These are phyloP conservation scores for Dinoponera quadriceps DNA, from an alignment of 1,140 invertebrate species.

Conservation along the genomic window DNA sequence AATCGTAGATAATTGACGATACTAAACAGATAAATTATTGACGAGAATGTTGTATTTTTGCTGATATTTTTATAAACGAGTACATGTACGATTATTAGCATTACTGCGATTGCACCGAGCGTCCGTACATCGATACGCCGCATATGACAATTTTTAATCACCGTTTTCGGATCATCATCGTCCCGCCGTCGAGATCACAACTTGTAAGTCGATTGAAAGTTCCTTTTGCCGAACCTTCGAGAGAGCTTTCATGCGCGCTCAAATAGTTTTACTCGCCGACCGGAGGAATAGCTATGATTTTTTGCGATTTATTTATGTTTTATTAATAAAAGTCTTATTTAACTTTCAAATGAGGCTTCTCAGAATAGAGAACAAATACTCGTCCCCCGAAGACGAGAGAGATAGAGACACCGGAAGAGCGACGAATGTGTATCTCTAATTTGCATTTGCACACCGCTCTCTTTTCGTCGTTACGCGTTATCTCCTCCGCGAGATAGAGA, in stretches of 20 bases:
- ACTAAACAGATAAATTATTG: constrained; percentile 47
- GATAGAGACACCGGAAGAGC: neutral
- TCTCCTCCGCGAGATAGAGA: too few relatives aligned
- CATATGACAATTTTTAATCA: constrained; percentile 22
- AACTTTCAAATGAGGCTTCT: constrained; percentile 17
- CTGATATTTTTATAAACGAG: constrained; percentile 67
- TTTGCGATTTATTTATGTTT: constrained; percentile 45
- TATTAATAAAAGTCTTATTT: neutral
- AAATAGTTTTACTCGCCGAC: constrained; percentile 44
- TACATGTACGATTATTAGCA: constrained; percentile 28
- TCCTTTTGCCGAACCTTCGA: constrained; percentile 43
- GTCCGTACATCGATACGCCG: neutral
- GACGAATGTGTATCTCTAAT: constrained; percentile 20
- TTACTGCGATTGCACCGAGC: neutral
- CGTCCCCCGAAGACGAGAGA: too few relatives aligned
- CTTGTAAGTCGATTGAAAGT: constrained; percentile 27
- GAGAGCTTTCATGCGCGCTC: constrained; percentile 47
- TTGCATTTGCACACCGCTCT: constrained; percentile 1
- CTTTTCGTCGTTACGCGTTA: neutral
- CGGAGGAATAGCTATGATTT: constrained; percentile 30
- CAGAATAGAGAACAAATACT: neutral
- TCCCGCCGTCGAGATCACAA: neutral
- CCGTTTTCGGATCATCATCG: neutral
- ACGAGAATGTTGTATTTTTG: constrained; percentile 63
- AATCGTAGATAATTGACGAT: constrained; percentile 28